Conservation (phyloP, 2,797 vertebrate genomes). For the Hybognathus amarus region DNA sequence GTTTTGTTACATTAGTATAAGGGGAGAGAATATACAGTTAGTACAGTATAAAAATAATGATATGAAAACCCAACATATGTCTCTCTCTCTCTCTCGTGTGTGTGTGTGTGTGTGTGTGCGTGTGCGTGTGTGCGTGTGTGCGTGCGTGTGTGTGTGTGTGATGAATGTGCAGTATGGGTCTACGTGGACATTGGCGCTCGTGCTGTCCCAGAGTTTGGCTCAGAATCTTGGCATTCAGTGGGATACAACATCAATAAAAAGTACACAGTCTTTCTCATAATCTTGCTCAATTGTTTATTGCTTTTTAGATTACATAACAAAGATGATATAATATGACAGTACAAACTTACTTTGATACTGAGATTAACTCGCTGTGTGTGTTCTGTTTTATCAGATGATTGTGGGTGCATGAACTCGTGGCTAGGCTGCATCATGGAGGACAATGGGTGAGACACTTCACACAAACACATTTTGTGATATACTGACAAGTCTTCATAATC, state of each 20-base stretch:
- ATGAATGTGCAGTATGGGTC: conserved; percentile 85
- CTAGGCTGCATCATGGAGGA: conserved; percentile 99
- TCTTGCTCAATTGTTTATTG: not conserved
- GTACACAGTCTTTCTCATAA: conserved; percentile 74
- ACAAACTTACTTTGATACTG: not conserved
- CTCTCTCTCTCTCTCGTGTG: not conserved
- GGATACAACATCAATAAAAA: conserved; percentile 91
- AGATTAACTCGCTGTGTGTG: not conserved
- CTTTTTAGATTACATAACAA: too few species aligned
- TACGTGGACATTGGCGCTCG: conserved; percentile 85
- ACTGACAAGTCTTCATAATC: not conserved
- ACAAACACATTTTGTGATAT: not conserved
- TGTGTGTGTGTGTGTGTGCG: too few species aligned
- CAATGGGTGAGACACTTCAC: conserved; percentile 84
- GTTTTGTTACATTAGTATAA: not conserved
- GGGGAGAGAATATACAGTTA: not conserved
- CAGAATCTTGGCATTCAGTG: conserved; percentile 98
- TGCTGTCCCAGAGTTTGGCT: conserved; percentile 92
- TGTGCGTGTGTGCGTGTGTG: too few species aligned
- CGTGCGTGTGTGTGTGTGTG: conserved; percentile 31
- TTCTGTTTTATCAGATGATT: conserved; percentile 84
- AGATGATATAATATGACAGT: too few species aligned
- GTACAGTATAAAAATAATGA: not conserved
- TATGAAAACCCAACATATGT: not conserved
- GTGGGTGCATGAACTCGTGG: conserved; percentile 91